A percentile compares a stretch with the other conserved stretches of the same genome.
Evolutionary conservation across 2,888 invertebrate species (phyloP).

Genomic region (Erpobdella octoculata): DNA sequence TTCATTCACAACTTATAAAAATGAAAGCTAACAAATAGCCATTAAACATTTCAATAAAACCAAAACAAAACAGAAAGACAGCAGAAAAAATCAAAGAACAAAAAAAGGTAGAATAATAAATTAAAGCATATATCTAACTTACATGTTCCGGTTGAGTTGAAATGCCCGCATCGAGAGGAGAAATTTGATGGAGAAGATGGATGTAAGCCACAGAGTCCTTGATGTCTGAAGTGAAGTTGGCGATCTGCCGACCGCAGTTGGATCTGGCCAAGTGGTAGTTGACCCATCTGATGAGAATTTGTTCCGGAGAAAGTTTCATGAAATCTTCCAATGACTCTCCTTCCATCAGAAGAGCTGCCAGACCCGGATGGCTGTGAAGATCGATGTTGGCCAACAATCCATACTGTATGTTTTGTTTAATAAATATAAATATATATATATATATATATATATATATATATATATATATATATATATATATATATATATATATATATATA

Average conservation of each 20-base stretch:
- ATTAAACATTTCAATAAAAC: too few species aligned
- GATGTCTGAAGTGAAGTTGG: slow-evolving; percentile 88
- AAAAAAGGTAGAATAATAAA: background rate
- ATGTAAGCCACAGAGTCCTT: slow-evolving; percentile 92
- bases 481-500: too few species aligned
- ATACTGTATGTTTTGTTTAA: slow-evolving; percentile 31
- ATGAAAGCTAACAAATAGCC: too few species aligned
- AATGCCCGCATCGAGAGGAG: slow-evolving; percentile 76
- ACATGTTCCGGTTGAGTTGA: slow-evolving; percentile 74
- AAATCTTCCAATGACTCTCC: slow-evolving; percentile 86
- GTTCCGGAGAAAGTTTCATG: slow-evolving; percentile 83
- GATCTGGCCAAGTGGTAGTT: slow-evolving; percentile 76
- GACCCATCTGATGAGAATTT: slow-evolving; percentile 87
- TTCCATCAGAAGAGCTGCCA: slow-evolving; percentile 73
- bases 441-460: too few species aligned
- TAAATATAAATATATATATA: too few species aligned
- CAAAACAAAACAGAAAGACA: background rate
- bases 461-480: too few species aligned
- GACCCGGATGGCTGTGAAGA: slow-evolving; percentile 87
- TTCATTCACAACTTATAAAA: too few species aligned
- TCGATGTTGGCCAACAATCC: slow-evolving; percentile 98
- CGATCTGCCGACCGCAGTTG: slow-evolving; percentile 59
- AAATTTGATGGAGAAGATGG: slow-evolving; percentile 85
- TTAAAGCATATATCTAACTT: background rate
- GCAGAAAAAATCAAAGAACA: background rate